Conservation (phyloP, 2,797 vertebrate genomes). For the Coilia nasus region DNA sequence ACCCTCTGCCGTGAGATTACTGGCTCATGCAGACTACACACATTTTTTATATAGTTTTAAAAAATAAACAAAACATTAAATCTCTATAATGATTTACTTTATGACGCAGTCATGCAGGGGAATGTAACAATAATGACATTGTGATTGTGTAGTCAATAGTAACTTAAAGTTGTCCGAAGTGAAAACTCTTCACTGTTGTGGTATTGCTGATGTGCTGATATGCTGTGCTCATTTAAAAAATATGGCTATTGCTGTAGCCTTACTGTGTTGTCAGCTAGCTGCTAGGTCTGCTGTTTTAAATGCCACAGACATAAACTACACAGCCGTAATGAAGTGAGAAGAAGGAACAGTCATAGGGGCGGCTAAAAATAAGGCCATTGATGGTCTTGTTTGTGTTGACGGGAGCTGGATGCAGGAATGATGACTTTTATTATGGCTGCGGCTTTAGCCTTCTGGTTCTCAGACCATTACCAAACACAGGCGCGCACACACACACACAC, state of each 20-base stretch:
- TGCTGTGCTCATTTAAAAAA: constrained; percentile 19
- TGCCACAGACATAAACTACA: constrained; percentile 22
- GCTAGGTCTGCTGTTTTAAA: constrained; percentile 25
- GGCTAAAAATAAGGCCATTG: constrained; percentile 24
- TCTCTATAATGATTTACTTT: background rate
- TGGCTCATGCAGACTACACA: background rate
- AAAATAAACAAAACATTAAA: background rate
- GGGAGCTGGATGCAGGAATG: constrained; percentile 24
- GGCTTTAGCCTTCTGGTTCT: constrained; percentile 16
- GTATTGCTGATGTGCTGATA: background rate
- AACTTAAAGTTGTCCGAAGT: background rate
- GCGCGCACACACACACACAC: background rate
- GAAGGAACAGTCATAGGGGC: constrained; percentile 16
- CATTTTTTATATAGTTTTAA: background rate
- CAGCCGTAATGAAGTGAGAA: constrained; percentile 16
- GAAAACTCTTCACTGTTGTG: background rate
- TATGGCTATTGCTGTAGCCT: background rate
- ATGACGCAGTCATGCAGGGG: background rate
- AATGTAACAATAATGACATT: background rate
- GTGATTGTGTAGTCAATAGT: background rate
- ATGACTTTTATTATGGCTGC: constrained; percentile 19
- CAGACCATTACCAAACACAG: constrained; percentile 17
- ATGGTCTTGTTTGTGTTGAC: constrained; percentile 23
- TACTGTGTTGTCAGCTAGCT: constrained; percentile 22
- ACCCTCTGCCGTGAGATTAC: background rate